Evolutionary conservation across 2,888 invertebrate genomes (phyloP).

Genomic region (Drosophila acutilabella): DNA sequence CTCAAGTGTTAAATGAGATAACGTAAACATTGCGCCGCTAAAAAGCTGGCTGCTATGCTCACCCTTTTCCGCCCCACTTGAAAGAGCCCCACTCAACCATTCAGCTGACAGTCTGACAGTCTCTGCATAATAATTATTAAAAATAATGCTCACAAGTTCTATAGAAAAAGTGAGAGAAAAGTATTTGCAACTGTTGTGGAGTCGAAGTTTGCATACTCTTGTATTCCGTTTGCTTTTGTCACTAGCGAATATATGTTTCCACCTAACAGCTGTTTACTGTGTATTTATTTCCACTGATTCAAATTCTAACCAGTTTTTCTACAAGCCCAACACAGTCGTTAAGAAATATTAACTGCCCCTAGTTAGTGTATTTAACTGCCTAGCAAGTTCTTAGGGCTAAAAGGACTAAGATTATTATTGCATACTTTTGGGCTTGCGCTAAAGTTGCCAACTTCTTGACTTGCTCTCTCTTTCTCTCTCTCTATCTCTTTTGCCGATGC

Average conservation of each 20-base stretch:
- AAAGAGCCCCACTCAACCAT: conserved; percentile 11
- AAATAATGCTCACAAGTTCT: conserved; percentile 49
- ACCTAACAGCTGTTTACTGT: no score
- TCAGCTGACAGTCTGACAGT: conserved; percentile 54
- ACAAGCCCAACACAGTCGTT: no score
- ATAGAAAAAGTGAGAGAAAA: conserved; percentile 5
- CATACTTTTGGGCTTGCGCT: conserved; percentile 45
- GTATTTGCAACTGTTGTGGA: not conserved
- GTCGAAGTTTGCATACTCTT: not conserved
- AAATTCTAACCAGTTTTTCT: no score
- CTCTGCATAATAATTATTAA: conserved; percentile 68
- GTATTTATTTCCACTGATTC: no score
- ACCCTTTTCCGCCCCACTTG: not conserved
- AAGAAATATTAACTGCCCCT: not conserved
- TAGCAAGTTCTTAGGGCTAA: conserved; percentile 26
- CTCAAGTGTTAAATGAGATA: conserved; percentile 80
- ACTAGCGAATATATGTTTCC: no score
- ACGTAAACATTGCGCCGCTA: conserved; percentile 62
- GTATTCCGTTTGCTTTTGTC: no score
- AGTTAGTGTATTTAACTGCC: conserved; percentile 9
- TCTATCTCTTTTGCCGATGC: not conserved
- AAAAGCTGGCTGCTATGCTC: conserved; percentile 21
- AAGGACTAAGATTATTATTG: conserved; percentile 44
- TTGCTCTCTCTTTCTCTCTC: not conserved
- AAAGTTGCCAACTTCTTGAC: conserved; percentile 43